A percentile compares a stretch with the other conserved stretches of the same genome.
phyloP scores from a whole-genome alignment of 1,140 invertebrate genomes.

The Aphelenchoides besseyi region DNA sequence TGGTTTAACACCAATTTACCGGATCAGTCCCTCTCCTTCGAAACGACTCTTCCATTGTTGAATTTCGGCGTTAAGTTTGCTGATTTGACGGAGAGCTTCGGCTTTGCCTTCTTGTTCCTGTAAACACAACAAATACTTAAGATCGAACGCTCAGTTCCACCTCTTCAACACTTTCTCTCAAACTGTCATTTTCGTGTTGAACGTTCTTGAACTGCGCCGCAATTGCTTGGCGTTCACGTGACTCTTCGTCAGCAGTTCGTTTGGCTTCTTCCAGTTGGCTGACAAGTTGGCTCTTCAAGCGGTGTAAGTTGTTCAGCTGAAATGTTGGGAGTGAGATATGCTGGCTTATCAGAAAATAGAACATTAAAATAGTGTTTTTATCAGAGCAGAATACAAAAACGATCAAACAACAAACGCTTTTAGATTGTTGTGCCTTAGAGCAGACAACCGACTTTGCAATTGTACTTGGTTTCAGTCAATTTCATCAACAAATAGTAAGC shows the following conservation, averaged over 20 bases:
- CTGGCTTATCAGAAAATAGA: no score
- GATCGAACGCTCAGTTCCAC: no score
- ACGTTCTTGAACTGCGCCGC: constrained; percentile 71
- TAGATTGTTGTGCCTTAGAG: no score
- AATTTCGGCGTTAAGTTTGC: constrained; percentile 65
- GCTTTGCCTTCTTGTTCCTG: constrained; percentile 66
- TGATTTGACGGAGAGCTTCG: constrained; percentile 58
- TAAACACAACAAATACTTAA: no score
- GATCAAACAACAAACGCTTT: no score
- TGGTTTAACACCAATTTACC: constrained; percentile 25
- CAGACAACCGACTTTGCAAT: no score
- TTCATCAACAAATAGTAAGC: constrained; percentile 91
- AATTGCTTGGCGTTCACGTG: constrained; percentile 65
- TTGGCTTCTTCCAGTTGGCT: constrained; percentile 94
- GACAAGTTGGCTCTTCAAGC: no score
- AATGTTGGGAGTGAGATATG: no score
- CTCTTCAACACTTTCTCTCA: constrained; percentile 91
- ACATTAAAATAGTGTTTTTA: no score
- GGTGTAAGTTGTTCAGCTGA: constrained; percentile 76
- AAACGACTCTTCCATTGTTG: constrained; percentile 59
- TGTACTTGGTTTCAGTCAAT: constrained; percentile 86
- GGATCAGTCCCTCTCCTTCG: no score
- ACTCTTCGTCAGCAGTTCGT: constrained; percentile 90
- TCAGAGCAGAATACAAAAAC: no score
- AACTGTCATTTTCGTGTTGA: constrained; percentile 92